phyloP scores from a whole-genome alignment of 2,797 vertebrate species.

The Mormyrus hasselquistii region DNA sequence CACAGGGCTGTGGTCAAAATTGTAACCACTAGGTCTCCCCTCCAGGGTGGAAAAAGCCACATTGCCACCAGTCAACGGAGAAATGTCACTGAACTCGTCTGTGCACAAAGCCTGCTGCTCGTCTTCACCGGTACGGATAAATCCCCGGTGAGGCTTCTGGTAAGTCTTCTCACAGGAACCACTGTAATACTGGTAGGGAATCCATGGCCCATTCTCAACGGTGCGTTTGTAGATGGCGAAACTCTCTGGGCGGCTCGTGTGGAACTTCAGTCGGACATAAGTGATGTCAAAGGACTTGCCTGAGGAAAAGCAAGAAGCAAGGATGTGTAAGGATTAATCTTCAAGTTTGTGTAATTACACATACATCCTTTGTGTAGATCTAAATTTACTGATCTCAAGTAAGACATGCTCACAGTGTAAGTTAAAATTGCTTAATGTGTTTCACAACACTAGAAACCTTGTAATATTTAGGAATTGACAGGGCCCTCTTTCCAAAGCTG shows the following conservation, averaged over 20 bases:
- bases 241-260: conserved; percentile 94
- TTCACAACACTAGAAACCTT: neutral
- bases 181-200: conserved; percentile 94
- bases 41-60: conserved; percentile 95
- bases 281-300: conserved; percentile 98
- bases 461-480: neutral
- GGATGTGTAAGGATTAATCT: neutral
- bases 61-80: conserved; percentile 88
- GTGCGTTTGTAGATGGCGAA: conserved; percentile 91
- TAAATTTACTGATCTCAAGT: neutral
- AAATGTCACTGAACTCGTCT: conserved; percentile 96
- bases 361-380: neutral
- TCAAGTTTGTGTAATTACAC: neutral
- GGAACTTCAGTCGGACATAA: conserved; percentile 91
- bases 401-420: neutral
- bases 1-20: conserved; percentile 89
- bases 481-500: neutral
- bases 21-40: conserved; percentile 88
- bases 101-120: conserved; percentile 93
- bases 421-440: neutral
- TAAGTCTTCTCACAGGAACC: conserved; percentile 94
- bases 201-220: conserved; percentile 71
- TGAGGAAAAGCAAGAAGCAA: conserved; percentile 37
- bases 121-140: conserved; percentile 84
- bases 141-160: conserved; percentile 68